Conservation (phyloP, 1,140 invertebrate genomes). For the Asobara japonica region DNA sequence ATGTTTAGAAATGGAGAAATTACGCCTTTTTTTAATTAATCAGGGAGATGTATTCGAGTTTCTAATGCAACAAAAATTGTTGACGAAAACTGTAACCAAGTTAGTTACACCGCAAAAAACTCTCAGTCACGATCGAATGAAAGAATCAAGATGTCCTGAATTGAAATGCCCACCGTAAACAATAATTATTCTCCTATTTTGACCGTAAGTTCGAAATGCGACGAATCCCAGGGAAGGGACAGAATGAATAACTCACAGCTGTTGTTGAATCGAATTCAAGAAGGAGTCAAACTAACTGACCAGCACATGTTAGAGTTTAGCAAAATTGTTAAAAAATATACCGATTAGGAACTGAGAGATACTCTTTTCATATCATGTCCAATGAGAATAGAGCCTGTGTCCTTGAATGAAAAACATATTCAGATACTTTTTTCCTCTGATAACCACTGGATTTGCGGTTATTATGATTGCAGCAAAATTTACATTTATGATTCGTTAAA, state of each 20-base stretch:
- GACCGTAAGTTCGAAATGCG: background rate
- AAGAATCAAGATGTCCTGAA: background rate
- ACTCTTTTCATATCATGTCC: conserved; percentile 6
- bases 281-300: background rate
- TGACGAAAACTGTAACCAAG: background rate
- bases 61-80: background rate
- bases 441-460: conserved; percentile 36
- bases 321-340: background rate
- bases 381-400: background rate
- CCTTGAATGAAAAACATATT: conserved; percentile 19
- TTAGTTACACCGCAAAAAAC: background rate
- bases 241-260: background rate
- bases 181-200: background rate
- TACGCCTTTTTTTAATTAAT: background rate
- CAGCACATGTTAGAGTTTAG: background rate
- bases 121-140: background rate
- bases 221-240: background rate
- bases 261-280: background rate
- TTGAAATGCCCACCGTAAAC: background rate
- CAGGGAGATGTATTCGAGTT: background rate
- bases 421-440: conserved; percentile 18
- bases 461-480: conserved; percentile 33
- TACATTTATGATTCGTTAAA: conserved; percentile 37
- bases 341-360: conserved; percentile 3
- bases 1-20: background rate